phyloP scores from a whole-genome alignment of 2,797 vertebrate genomes.

The Darevskia mixta region DNA sequence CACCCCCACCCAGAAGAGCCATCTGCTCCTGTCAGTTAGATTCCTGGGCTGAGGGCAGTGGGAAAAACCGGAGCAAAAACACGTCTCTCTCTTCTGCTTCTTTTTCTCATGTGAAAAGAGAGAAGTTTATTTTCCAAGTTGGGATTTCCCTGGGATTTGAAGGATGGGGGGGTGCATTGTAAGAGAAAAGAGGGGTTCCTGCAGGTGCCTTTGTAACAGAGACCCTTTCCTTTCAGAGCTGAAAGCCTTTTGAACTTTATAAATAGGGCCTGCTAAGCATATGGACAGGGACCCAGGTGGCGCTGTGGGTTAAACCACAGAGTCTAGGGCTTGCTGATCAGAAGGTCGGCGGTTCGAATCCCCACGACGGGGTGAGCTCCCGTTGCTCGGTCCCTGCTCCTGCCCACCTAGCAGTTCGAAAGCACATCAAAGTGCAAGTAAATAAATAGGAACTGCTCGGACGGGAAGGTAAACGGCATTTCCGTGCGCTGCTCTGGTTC shows the following conservation, averaged over 20 bases:
- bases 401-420: no score
- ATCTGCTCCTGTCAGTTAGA: constrained; percentile 79
- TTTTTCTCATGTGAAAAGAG: constrained; percentile 69
- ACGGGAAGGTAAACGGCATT: no score
- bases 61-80: constrained; percentile 14
- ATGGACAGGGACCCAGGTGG: no score
- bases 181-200: not conserved
- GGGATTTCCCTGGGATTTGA: not conserved
- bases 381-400: no score
- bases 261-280: not conserved
- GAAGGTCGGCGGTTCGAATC: no score
- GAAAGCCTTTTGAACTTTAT: not conserved
- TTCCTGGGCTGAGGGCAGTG: constrained; percentile 1
- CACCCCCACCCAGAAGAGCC: constrained; percentile 60
- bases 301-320: no score
- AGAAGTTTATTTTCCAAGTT: constrained; percentile 40
- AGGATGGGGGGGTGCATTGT: not conserved
- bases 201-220: not conserved
- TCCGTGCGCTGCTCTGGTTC: no score
- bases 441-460: no score
- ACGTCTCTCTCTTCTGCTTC: constrained; percentile 8
- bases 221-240: not conserved
- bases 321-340: no score
- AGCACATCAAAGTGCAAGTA: no score
- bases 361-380: no score